phyloP scores from a whole-genome alignment of 2,888 invertebrate genomes.

The Drosophila prolongata region DNA sequence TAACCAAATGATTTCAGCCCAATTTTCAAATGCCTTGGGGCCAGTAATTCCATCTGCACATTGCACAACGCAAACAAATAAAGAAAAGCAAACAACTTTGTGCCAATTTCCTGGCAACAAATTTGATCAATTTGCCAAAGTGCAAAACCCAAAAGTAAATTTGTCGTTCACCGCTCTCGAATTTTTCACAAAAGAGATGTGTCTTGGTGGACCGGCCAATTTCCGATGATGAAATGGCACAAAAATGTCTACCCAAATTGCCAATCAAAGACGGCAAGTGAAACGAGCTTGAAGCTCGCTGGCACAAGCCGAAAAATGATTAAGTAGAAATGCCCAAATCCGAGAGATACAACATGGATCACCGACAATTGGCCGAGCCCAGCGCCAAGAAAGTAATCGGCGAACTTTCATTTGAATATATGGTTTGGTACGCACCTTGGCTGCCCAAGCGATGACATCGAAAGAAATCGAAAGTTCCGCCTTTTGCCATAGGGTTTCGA shows the following conservation, averaged over 20 bases:
- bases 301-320: slow-evolving; percentile 19
- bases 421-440: slow-evolving; percentile 39
- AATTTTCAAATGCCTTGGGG: slow-evolving; percentile 33
- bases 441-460: slow-evolving; percentile 72
- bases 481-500: slow-evolving; percentile 57
- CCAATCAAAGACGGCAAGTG: slow-evolving; percentile 23
- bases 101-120: slow-evolving; percentile 41
- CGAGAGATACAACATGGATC: slow-evolving; percentile 22
- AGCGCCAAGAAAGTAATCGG: slow-evolving; percentile 41
- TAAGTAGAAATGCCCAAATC: slow-evolving; percentile 42
- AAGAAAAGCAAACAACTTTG: slow-evolving; percentile 49
- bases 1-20: slow-evolving; percentile 21
- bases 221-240: slow-evolving; percentile 70
- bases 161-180: slow-evolving; percentile 34
- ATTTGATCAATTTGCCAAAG: slow-evolving; percentile 41
- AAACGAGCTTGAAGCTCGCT: slow-evolving; percentile 13
- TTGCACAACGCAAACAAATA: slow-evolving; percentile 35
- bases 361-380: slow-evolving; percentile 39
- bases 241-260: slow-evolving; percentile 49
- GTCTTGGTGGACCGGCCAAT: slow-evolving; percentile 51
- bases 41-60: slow-evolving; percentile 11
- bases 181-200: slow-evolving; percentile 37
- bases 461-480: slow-evolving; percentile 79
- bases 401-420: slow-evolving; percentile 43
- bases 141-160: slow-evolving; percentile 26